Evolutionary conservation across 2,888 invertebrate genomes (phyloP).

Genomic region (Malacosoma neustria): DNA sequence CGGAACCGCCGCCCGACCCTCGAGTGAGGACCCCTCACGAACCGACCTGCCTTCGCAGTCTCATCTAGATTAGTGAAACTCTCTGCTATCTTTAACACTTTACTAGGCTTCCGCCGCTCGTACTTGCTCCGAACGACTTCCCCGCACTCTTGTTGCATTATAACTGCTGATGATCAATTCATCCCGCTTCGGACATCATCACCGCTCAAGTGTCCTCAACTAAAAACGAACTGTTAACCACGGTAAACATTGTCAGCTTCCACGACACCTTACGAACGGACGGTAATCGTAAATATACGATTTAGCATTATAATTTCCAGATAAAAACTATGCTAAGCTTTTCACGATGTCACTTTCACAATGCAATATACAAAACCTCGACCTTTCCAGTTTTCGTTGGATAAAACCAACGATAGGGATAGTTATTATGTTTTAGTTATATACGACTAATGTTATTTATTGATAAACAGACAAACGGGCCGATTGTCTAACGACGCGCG

Average conservation of each 20-base stretch:
- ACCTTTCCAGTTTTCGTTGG: constrained; percentile 15
- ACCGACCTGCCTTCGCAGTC: constrained; percentile 59
- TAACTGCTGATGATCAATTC: constrained; percentile 55
- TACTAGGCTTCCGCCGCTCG: constrained; percentile 65
- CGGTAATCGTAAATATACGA: constrained; percentile 55
- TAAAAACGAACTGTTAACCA: constrained; percentile 34
- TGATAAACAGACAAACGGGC: constrained; percentile 44
- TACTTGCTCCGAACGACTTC: constrained; percentile 56
- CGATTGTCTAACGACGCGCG: constrained; percentile 59
- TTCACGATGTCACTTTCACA: constrained; percentile 61
- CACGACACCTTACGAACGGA: constrained; percentile 38
- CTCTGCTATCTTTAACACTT: constrained; percentile 70
- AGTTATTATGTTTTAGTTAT: constrained; percentile 34
- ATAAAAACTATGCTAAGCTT: constrained; percentile 51
- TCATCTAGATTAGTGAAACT: constrained; percentile 71
- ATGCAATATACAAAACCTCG: constrained; percentile 21
- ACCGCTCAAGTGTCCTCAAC: constrained; percentile 45
- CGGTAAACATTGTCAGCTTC: constrained; percentile 37
- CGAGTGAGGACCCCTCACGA: constrained; percentile 60
- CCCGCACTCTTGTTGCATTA: constrained; percentile 67
- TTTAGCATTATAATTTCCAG: constrained; percentile 50
- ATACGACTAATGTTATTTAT: constrained; percentile 40
- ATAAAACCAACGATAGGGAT: constrained; percentile 20
- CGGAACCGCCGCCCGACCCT: constrained; percentile 49
- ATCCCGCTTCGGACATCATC: constrained; percentile 67